These are phyloP conservation scores for Rhagonycha lutea DNA, from an alignment of 2,888 invertebrate species.

Conservation along the genomic window DNA sequence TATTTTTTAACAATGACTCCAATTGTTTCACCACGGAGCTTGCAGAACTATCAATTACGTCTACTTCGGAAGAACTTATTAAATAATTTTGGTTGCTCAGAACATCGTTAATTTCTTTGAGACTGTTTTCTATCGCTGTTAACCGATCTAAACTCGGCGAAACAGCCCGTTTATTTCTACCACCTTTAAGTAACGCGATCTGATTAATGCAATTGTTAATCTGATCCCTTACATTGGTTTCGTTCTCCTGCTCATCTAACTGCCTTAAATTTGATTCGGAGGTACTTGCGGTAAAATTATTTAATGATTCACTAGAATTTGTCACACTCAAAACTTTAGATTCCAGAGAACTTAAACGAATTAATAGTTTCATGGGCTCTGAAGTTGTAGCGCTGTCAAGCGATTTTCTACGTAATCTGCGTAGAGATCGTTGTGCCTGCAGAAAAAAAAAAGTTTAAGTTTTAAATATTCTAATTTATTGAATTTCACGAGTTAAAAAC, in stretches of 20 bases:
- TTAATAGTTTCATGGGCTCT: constrained; percentile 80
- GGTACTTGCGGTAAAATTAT: constrained; percentile 54
- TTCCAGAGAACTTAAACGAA: constrained; percentile 76
- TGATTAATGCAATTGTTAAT: constrained; percentile 70
- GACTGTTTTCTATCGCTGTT: constrained; percentile 67
- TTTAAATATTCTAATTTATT: background rate
- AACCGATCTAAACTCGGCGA: constrained; percentile 70
- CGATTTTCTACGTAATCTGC: constrained; percentile 71
- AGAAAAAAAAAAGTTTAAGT: background rate
- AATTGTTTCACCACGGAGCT: constrained; percentile 65
- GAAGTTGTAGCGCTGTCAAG: constrained; percentile 78
- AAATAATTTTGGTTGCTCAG: constrained; percentile 58
- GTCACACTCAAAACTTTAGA: constrained; percentile 72
- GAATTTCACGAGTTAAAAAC: too few species aligned
- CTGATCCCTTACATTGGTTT: constrained; percentile 65
- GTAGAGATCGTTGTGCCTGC: constrained; percentile 48
- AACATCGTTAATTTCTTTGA: constrained; percentile 66
- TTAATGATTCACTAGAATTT: constrained; percentile 64
- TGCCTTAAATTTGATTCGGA: constrained; percentile 38
- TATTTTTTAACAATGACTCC: constrained; percentile 70
- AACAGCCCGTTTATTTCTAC: constrained; percentile 65
- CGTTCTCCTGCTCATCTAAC: constrained; percentile 42
- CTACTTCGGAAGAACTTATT: constrained; percentile 59
- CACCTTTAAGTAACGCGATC: constrained; percentile 64
- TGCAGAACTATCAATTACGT: constrained; percentile 61